Base-by-base conservation (phyloP, 2,797 vertebrate genomes). In the Diglossa cyanea region DNA sequence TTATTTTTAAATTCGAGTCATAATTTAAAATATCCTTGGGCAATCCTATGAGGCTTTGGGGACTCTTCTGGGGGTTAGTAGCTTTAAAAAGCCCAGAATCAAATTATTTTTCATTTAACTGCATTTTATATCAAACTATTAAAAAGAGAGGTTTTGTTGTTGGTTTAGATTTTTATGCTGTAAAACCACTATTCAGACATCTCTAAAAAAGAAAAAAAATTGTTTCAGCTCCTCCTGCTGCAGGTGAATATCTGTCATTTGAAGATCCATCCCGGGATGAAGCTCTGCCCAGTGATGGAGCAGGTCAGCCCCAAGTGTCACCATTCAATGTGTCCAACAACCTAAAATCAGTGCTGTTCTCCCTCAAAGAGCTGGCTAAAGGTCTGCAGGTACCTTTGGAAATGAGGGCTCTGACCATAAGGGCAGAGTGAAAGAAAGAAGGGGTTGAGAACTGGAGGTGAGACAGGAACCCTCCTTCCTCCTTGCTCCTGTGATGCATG, bases 181-280 rank as follows among this genome's bases (percentile, higher is more conserved):
- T 40, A 30, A 58, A 77, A 37, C 15, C 7, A 53, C 6, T 11
- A 5, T 19, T 40, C 18, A 68, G 33, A 53, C 31, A n/a, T 35
- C 26, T 90, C 12, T 25, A 65, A 58, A 7, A 68, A 91, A 33
- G 26, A 63, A 71, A n/a, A n/a, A 74, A 30, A 17, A 5, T 0
- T 1, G 3, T 51, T 77, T 71, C 28, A 51, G 3, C 16, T 58
- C 7, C 16, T 58, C 7, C 5, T 40, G 21, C 31, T 67, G 30
- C 28, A 54, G 58, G 45, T 33, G 20, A 33, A 11, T 25, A 20
- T 25, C 45, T 77, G 33, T 17, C 11, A 1, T 40, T 35, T 35
- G 44, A 51, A 58, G 48, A 13, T 37, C 11, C 1, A 1, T 31
- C 14, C 15, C 0, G 0, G 21, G 31, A 16, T 4, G 40, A 54